phyloP scores from a whole-genome alignment of 2,113 vertebrate species.

The Paracyprichromis sp. region DNA sequence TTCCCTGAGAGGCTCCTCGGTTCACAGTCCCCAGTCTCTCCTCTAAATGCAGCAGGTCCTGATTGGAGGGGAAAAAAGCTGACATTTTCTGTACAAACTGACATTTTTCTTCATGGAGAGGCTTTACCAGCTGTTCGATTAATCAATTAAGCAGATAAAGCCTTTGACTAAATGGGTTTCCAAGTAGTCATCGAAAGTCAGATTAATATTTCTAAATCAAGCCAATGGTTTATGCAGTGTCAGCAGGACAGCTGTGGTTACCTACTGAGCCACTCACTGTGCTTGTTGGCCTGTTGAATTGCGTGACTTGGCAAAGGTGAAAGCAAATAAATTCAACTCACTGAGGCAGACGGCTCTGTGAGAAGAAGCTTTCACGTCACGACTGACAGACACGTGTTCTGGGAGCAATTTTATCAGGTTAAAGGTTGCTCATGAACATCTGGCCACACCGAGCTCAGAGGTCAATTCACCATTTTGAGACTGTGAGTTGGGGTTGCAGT shows the following conservation, averaged over 20 bases:
- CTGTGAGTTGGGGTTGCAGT: background rate
- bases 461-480: background rate
- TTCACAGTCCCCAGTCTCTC: slow-evolving; percentile 97
- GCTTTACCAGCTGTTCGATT: background rate
- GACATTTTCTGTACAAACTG: background rate
- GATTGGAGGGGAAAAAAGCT: background rate
- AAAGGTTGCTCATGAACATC: background rate
- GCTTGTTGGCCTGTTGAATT: background rate
- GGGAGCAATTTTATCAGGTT: background rate
- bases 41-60: slow-evolving; percentile 98
- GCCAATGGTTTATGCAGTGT: background rate
- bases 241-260: background rate
- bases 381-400: background rate
- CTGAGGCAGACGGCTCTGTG: background rate
- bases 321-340: background rate
- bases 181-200: background rate
- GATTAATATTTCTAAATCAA: background rate
- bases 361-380: background rate
- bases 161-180: background rate
- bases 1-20: slow-evolving; percentile 97
- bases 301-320: background rate
- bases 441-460: background rate
- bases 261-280: background rate
- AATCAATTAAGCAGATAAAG: background rate
- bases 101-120: background rate